Evolutionary conservation across 2,888 invertebrate species (phyloP).

Genomic region (Athalia cordata): DNA sequence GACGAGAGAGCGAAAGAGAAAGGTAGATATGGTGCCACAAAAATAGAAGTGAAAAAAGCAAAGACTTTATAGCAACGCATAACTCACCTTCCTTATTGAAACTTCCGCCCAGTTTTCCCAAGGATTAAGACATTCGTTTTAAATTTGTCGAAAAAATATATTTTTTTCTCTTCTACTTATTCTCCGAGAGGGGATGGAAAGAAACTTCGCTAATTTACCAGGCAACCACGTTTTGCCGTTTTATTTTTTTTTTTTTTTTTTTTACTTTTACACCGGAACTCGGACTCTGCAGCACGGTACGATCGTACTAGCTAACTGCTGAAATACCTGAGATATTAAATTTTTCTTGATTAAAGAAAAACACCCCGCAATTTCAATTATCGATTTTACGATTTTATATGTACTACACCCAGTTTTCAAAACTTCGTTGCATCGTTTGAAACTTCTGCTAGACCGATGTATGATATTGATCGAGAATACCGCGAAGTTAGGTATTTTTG

Average conservation of each 20-base stretch:
- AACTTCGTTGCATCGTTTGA: neutral
- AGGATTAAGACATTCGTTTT: constrained; percentile 63
- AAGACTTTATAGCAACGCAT: constrained; percentile 64
- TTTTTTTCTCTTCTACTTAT: neutral
- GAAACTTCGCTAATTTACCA: constrained; percentile 41
- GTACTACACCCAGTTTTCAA: neutral
- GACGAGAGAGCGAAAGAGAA: constrained; percentile 46
- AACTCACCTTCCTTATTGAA: constrained; percentile 68
- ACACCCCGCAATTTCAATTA: neutral
- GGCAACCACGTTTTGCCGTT: neutral
- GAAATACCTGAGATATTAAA: neutral
- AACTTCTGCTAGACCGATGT: neutral
- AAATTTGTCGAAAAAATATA: constrained; percentile 65
- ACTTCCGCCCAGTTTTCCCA: constrained; percentile 60
- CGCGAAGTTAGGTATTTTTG: too few species aligned
- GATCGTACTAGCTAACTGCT: neutral
- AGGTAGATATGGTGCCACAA: constrained; percentile 45
- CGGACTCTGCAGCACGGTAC: too few species aligned
- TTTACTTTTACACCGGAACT: neutral
- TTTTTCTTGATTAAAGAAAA: neutral
- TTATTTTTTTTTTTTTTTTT: constrained; percentile 15
- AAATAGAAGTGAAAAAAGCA: constrained; percentile 47
- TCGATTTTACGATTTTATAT: neutral
- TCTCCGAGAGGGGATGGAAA: too few species aligned
- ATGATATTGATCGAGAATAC: too few species aligned